Evolutionary conservation across 1,140 invertebrate genomes (phyloP), one percentile per base, ranked within the genome.

Genomic region (Drosophila truncata): DNA sequence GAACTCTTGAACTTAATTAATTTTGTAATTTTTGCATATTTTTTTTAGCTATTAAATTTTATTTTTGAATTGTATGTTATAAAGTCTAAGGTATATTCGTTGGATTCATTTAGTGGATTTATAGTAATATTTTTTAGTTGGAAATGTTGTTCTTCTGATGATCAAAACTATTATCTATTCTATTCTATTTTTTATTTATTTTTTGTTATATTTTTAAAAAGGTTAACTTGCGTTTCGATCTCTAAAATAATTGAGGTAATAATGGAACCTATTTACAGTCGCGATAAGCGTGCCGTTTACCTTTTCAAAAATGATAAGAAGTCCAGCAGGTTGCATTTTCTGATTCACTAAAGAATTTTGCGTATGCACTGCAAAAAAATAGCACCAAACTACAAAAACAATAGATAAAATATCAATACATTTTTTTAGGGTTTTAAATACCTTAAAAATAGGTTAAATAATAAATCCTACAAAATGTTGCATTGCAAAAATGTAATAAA

Each of bases 221-320:
- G 14, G 3, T n/a, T 16, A 23, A 35, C 42, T 39, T 11, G 4
- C 18, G 37, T 41, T 37, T 13, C 14, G 39, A 58, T 46, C 16
- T 29, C 16, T 66, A 5, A 49, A 47, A 46, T 46, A 55, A 69
- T 67, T 46, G 7, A n/a, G 16, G n/a, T 41, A 41, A 41, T 41
- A n/a, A n/a, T 41, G 39, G 8, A 54, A 31, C 49, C 35, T 65
- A 66, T 70, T 23, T 46, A 44, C 18, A 27, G 37, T 13, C 1
- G 5, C 25, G 31, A 66, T 35, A 46, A 71, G 25, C 18, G 29
- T 16, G 61, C 14, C 18, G 18, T 54, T 42, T 31, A 46, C n/a
- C 23, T 23, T 66, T 20, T 14, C 7, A 16, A 66, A 35, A 23
- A 2, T 13, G 23, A 64, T 35, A 35, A 23, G 13, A 23, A n/a